phyloP scores from a whole-genome alignment of 2,113 vertebrate genomes.

The Talpa occidentalis region DNA sequence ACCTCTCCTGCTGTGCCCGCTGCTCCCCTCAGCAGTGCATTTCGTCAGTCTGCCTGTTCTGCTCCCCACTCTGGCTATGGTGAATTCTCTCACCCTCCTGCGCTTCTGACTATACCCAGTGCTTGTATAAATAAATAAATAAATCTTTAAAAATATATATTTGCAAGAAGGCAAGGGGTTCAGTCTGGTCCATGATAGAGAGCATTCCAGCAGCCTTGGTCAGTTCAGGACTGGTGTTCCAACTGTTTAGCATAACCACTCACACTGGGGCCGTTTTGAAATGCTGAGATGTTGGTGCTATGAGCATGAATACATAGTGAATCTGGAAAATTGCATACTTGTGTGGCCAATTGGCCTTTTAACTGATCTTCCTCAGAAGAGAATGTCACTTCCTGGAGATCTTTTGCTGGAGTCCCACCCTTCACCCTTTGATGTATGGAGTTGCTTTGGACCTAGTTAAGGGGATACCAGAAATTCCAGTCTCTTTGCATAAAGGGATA shows the following conservation, averaged over 20 bases:
- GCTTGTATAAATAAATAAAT: too few relatives aligned
- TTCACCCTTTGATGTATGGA: slow-evolving; percentile 43
- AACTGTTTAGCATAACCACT: neutral
- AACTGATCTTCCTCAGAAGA: neutral
- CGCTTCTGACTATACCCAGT: too few relatives aligned
- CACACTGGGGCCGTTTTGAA: neutral
- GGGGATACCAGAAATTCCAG: slow-evolving; percentile 73
- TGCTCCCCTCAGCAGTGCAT: too few relatives aligned
- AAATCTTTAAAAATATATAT: too few relatives aligned
- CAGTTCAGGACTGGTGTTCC: neutral
- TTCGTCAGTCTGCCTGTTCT: too few relatives aligned
- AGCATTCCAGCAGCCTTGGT: neutral
- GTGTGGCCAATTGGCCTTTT: neutral
- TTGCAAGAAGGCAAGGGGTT: neutral
- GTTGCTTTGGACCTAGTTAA: slow-evolving; percentile 56
- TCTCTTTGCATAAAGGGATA: slow-evolving; percentile 70
- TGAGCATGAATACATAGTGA: neutral
- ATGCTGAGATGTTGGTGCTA: neutral
- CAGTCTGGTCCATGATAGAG: neutral
- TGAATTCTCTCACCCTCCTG: too few relatives aligned
- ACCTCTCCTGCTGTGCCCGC: too few relatives aligned
- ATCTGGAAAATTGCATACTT: neutral
- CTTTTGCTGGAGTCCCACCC: slow-evolving; percentile 23
- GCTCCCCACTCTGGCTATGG: too few relatives aligned
- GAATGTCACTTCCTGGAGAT: slow-evolving; percentile 61